A percentile compares a stretch with the other conserved stretches of the same genome.
These are phyloP conservation scores for Margarornis squamiger DNA, from an alignment of 2,797 vertebrate genomes.

Conservation along the genomic window DNA sequence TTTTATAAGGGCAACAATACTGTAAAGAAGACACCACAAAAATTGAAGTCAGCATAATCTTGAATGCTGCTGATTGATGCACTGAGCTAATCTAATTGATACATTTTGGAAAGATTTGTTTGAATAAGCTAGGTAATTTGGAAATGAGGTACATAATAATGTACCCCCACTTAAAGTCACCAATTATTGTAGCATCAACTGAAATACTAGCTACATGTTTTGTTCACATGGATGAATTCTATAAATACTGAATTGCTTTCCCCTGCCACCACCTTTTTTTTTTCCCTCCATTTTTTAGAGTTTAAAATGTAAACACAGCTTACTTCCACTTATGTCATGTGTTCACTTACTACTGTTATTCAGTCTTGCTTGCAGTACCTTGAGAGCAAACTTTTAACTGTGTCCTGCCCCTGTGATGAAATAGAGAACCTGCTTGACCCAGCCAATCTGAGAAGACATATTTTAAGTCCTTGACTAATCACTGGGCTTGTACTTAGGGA, in stretches of 20 bases:
- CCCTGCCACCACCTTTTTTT: background rate
- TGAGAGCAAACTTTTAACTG: background rate
- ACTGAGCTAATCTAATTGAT: background rate
- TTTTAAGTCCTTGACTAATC: background rate
- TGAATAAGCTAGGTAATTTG: slow-evolving; percentile 34
- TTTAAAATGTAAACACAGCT: background rate
- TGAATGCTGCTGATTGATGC: slow-evolving; percentile 21
- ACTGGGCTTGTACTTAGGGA: background rate
- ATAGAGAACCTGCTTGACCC: background rate
- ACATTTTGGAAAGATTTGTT: slow-evolving; percentile 24
- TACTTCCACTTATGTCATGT: background rate
- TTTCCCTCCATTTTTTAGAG: background rate
- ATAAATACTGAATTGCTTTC: background rate
- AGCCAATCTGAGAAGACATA: background rate
- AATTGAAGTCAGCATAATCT: slow-evolving; percentile 33
- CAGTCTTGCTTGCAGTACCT: background rate
- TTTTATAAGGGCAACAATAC: slow-evolving; percentile 29
- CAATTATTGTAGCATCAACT: background rate
- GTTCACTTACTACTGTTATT: background rate
- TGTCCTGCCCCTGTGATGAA: background rate
- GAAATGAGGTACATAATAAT: background rate
- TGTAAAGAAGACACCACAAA: slow-evolving; percentile 37
- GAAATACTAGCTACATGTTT: background rate
- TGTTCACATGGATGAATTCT: background rate
- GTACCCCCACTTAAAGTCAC: background rate